phyloP scores from a whole-genome alignment of 2,797 vertebrate species.

The Argentina silus region DNA sequence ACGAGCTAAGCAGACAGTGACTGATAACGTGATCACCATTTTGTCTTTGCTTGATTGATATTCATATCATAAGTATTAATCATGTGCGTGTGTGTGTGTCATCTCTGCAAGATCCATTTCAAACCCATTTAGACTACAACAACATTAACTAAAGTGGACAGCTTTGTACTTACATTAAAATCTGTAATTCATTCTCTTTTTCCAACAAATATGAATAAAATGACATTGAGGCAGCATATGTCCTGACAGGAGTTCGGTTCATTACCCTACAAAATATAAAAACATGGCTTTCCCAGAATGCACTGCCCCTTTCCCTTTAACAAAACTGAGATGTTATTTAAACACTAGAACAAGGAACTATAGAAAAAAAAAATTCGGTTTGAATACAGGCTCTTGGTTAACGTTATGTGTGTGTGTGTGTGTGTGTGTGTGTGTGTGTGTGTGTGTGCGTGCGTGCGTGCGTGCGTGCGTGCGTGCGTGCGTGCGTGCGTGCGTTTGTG shows the following conservation, averaged over 20 bases:
- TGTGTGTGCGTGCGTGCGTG: conserved; percentile 3
- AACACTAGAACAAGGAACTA: conserved; percentile 30
- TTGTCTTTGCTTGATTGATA: conserved; percentile 1
- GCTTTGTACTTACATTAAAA: conserved; percentile 72
- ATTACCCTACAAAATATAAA: conserved; percentile 53
- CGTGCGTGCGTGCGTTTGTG: conserved; percentile 15
- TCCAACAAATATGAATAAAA: conserved; percentile 60
- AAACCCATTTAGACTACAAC: not conserved
- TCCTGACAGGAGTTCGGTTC: conserved; percentile 48
- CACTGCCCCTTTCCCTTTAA: conserved; percentile 7
- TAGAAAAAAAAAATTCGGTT: conserved; percentile 59
- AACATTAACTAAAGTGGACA: conserved; percentile 59
- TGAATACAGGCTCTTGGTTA: conserved; percentile 30
- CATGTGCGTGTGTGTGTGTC: not conserved
- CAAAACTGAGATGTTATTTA: conserved; percentile 42
- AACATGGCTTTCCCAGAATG: conserved; percentile 5
- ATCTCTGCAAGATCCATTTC: not conserved
- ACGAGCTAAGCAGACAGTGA: not conserved
- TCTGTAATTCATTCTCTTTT: conserved; percentile 60
- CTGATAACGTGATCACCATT: not conserved
- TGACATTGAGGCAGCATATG: conserved; percentile 47
- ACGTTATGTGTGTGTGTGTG: not conserved
- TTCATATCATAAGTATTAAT: not conserved
- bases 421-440: conserved; percentile 16
- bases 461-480: not conserved